A percentile compares a stretch with the other conserved stretches of the same genome.
phyloP scores from a whole-genome alignment of 1,140 invertebrate species.

The Saccostrea glomerata region DNA sequence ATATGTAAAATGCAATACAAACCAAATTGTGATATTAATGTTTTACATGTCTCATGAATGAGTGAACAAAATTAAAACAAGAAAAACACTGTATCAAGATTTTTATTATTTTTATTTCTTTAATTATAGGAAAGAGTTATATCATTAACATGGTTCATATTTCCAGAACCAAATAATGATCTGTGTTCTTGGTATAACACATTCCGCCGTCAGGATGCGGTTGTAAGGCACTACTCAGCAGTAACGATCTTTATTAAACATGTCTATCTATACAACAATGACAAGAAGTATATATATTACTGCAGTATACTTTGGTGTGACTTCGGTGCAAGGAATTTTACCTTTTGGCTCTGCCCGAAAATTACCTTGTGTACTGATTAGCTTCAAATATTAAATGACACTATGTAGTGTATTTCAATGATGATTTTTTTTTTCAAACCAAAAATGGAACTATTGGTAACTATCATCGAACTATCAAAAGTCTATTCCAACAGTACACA shows the following conservation, averaged over 20 bases:
- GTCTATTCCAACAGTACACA: too few species aligned
- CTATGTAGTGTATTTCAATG: too few species aligned
- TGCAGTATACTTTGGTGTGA: neutral
- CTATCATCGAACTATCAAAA: too few species aligned
- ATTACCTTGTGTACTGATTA: neutral
- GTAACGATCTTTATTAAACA: neutral
- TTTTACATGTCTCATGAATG: constrained; percentile 22
- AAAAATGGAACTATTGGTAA: too few species aligned
- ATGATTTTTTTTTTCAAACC: too few species aligned
- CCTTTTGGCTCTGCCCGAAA: neutral
- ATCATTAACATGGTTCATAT: neutral
- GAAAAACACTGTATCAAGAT: neutral
- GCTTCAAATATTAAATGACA: too few species aligned
- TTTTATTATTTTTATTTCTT: neutral
- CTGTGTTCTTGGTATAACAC: neutral
- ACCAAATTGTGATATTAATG: constrained; percentile 32
- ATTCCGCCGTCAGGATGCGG: neutral
- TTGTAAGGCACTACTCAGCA: neutral
- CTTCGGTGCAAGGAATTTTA: neutral
- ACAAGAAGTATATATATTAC: neutral
- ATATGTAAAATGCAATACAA: constrained; percentile 26
- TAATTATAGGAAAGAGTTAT: neutral
- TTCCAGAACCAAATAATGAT: neutral
- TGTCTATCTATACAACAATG: neutral
- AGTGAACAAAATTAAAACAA: constrained; percentile 21